A percentile compares a stretch with the other conserved stretches of the same genome.
Evolutionary conservation across 2,797 vertebrate genomes (phyloP).

Genomic region (Potorous gilbertii): DNA sequence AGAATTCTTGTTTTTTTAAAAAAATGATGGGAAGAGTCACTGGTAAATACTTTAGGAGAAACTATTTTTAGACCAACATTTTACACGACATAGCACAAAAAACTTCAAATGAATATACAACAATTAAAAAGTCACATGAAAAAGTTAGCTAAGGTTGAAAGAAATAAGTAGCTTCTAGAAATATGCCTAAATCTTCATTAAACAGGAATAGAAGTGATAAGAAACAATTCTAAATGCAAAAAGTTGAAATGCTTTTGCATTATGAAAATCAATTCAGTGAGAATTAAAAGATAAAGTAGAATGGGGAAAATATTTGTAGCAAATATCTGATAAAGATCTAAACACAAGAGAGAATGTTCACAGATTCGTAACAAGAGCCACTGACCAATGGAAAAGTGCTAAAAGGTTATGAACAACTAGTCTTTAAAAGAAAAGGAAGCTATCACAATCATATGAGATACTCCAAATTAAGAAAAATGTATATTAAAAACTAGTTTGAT

Average conservation of each 20-base stretch:
- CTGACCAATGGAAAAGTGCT: not conserved
- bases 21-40: not conserved
- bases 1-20: not conserved
- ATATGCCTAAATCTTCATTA: not conserved
- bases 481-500: too few relatives aligned
- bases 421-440: not conserved
- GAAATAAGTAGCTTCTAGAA: not conserved
- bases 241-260: not conserved
- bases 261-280: not conserved
- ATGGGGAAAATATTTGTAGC: not conserved
- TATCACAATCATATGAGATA: not conserved
- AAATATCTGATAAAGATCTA: not conserved
- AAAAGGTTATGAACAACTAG: not conserved
- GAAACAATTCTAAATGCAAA: not conserved
- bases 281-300: not conserved
- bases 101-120: not conserved
- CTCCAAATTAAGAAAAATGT: not conserved
- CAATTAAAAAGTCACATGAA: not conserved
- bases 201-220: not conserved
- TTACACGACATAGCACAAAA: not conserved
- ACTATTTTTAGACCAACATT: not conserved
- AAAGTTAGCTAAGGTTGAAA: not conserved
- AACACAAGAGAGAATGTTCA: not conserved
- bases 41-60: not conserved
- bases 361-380: not conserved